phyloP scores from a whole-genome alignment of 2,888 invertebrate species.

The Melanophora roralis region DNA sequence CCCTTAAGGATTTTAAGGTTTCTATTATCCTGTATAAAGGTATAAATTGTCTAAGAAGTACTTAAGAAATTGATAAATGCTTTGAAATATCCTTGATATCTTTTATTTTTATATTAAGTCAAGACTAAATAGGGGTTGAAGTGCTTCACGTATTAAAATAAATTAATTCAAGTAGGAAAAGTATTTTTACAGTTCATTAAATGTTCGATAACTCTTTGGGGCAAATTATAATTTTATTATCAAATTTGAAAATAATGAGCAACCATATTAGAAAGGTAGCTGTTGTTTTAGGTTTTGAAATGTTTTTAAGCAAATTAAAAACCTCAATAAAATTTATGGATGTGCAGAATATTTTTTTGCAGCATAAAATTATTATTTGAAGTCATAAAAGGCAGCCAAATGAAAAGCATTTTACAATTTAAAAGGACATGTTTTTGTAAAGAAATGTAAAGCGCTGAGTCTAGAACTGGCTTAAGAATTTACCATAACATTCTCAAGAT shows the following conservation, averaged over 20 bases:
- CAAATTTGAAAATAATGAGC: not conserved
- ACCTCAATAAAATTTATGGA: no score
- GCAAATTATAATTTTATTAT: not conserved
- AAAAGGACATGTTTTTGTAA: no score
- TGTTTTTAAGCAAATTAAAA: no score
- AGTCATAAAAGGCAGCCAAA: no score
- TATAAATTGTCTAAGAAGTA: constrained; percentile 20
- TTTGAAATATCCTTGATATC: not conserved
- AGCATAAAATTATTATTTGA: no score
- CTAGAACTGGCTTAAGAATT: no score
- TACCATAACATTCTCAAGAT: no score
- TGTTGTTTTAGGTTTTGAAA: no score
- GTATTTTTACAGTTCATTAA: constrained; percentile 21
- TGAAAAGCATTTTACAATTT: no score
- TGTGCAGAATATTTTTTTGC: no score
- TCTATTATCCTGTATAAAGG: constrained; percentile 5
- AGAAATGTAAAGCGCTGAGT: no score
- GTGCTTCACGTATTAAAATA: not conserved
- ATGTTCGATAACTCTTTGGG: not conserved
- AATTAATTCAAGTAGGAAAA: constrained; percentile 3
- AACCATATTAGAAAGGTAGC: no score
- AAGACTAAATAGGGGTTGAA: not conserved
- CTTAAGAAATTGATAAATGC: constrained; percentile 49
- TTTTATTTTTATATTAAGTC: not conserved
- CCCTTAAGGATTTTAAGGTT: not conserved